Conservation (phyloP, 2,888 invertebrate species). For the Endomychus coccineus region DNA sequence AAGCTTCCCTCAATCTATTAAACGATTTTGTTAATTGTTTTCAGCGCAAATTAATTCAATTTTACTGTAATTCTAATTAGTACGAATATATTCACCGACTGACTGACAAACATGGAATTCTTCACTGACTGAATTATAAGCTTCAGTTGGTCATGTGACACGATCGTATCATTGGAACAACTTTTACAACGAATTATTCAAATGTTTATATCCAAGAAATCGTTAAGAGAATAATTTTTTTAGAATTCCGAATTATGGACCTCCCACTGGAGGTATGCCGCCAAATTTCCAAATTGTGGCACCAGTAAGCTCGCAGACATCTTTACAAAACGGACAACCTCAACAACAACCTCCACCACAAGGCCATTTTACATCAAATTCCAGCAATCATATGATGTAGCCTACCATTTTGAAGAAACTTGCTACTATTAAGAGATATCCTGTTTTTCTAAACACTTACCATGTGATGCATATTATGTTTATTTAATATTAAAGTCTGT, state of each 20-base stretch:
- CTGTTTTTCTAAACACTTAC: constrained; percentile 13
- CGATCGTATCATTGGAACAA: too few relatives aligned
- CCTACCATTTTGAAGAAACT: constrained; percentile 6
- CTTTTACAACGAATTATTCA: neutral
- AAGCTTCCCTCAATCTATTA: too few relatives aligned
- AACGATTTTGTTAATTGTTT: too few relatives aligned
- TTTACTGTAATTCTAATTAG: too few relatives aligned
- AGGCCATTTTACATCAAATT: constrained; percentile 25
- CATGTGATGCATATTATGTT: constrained; percentile 19
- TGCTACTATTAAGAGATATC: constrained; percentile 8
- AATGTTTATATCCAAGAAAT: neutral
- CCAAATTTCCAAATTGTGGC: constrained; percentile 17
- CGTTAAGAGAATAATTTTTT: constrained; percentile 5
- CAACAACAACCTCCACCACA: constrained; percentile 27
- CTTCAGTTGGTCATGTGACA: too few relatives aligned
- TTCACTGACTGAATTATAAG: too few relatives aligned
- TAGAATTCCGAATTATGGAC: constrained; percentile 15
- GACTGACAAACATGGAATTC: too few relatives aligned
- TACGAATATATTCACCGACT: too few relatives aligned
- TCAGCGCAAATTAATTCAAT: too few relatives aligned
- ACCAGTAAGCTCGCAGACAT: constrained; percentile 15
- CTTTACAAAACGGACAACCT: constrained; percentile 24
- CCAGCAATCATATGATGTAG: constrained; percentile 29
- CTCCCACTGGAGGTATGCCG: constrained; percentile 12
- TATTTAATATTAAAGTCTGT: constrained; percentile 18